phyloP scores from a whole-genome alignment of 2,113 vertebrate species.

The Microcebus lehilahytsara region DNA sequence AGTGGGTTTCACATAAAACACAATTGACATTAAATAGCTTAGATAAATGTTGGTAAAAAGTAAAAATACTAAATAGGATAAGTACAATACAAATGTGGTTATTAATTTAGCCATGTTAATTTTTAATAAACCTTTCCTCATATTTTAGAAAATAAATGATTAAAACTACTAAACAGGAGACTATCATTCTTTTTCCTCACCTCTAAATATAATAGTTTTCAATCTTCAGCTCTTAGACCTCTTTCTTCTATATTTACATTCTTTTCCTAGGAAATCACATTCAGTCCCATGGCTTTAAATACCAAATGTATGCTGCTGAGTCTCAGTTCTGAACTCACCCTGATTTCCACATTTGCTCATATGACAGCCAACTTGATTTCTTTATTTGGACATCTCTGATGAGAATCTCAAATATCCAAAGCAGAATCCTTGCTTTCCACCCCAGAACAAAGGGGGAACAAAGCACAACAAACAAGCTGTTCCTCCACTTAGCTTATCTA shows the following conservation, averaged over 20 bases:
- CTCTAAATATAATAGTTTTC: background rate
- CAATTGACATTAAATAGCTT: background rate
- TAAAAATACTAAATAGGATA: background rate
- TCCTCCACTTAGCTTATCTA: background rate
- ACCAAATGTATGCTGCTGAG: background rate
- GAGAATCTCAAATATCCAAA: background rate
- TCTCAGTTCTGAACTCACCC: background rate
- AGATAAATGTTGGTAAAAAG: background rate
- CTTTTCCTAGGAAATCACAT: background rate
- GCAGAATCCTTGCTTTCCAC: background rate
- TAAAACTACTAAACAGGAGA: background rate
- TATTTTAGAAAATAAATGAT: constrained; percentile 10
- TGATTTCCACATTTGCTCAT: background rate
- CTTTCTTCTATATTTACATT: background rate
- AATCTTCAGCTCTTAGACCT: background rate
- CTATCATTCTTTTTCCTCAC: background rate
- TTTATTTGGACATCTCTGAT: background rate
- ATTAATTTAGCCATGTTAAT: background rate
- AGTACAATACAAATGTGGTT: background rate
- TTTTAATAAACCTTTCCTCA: background rate
- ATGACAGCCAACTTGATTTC: background rate
- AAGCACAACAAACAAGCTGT: background rate
- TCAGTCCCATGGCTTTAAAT: background rate
- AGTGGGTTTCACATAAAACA: constrained; percentile 17
- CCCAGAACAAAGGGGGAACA: background rate